Conservation (phyloP, 2,113 vertebrate genomes). For the Sinocyclocheilus anophthalmus region DNA sequence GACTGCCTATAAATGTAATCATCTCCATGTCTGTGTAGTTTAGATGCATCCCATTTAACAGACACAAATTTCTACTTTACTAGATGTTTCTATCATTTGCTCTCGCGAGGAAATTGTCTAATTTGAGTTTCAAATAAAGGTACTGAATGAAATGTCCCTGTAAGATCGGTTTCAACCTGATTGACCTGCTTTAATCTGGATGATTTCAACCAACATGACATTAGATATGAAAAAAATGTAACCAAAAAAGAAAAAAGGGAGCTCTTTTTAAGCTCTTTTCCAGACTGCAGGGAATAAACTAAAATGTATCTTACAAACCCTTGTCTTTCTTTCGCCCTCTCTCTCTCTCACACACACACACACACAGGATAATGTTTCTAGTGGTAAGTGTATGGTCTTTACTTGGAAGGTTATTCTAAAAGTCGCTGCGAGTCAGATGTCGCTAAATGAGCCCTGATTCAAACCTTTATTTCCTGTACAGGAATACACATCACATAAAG, state of each 20-base stretch:
- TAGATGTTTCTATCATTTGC: background rate
- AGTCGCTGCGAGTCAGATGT: slow-evolving; percentile 29
- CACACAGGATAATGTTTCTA: slow-evolving; percentile 31
- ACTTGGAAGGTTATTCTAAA: slow-evolving; percentile 23
- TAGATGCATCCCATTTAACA: background rate
- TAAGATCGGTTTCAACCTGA: no score
- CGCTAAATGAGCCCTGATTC: background rate
- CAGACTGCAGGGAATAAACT: background rate
- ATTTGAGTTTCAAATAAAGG: slow-evolving; percentile 17
- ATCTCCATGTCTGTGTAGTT: background rate
- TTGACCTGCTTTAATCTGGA: no score
- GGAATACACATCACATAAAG: background rate
- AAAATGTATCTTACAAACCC: background rate
- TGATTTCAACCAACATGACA: no score
- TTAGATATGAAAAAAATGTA: no score
- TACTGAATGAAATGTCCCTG: background rate
- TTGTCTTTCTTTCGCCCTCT: no score
- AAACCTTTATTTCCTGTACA: slow-evolving; percentile 12
- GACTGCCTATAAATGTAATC: background rate
- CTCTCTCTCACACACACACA: background rate
- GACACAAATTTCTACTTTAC: background rate
- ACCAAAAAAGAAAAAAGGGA: no score
- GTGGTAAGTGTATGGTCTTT: slow-evolving; percentile 28
- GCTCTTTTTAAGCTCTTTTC: no score
- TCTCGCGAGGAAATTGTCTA: slow-evolving; percentile 14